A percentile compares a stretch with the other conserved stretches of the same genome.
Evolutionary conservation across 2,113 vertebrate genomes (phyloP).

Genomic region (Corvus hawaiiensis): DNA sequence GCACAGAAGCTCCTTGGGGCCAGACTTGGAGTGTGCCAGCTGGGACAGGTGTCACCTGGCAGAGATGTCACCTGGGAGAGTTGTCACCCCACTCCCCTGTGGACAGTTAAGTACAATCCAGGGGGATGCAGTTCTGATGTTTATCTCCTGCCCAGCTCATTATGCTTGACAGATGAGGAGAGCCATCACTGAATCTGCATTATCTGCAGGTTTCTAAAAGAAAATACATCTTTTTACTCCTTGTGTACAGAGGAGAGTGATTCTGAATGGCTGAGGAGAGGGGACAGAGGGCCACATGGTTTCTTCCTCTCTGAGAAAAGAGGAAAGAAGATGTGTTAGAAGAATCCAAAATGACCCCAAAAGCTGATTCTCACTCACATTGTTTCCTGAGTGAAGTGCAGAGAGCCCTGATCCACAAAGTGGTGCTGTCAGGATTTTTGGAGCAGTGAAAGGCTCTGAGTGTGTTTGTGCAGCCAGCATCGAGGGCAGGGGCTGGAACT

Average conservation of each 20-base stretch:
- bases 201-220: neutral
- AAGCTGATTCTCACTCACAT: neutral
- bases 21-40: neutral
- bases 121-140: neutral
- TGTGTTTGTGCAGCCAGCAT: neutral
- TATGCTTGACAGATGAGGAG: neutral
- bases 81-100: neutral
- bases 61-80: neutral
- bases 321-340: neutral
- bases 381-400: neutral
- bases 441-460: neutral
- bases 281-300: fast-evolving
- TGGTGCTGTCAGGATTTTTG: neutral
- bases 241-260: neutral
- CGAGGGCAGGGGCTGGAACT: neutral
- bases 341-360: neutral
- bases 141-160: neutral
- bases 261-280: neutral
- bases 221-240: neutral
- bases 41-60: neutral
- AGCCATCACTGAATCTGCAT: neutral
- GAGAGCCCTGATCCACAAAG: neutral
- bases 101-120: neutral
- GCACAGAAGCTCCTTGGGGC: neutral
- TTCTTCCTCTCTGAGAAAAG: neutral